These are phyloP conservation scores for Bradypodion ventrale DNA, from an alignment of 2,797 vertebrate genomes.

Conservation along the genomic window DNA sequence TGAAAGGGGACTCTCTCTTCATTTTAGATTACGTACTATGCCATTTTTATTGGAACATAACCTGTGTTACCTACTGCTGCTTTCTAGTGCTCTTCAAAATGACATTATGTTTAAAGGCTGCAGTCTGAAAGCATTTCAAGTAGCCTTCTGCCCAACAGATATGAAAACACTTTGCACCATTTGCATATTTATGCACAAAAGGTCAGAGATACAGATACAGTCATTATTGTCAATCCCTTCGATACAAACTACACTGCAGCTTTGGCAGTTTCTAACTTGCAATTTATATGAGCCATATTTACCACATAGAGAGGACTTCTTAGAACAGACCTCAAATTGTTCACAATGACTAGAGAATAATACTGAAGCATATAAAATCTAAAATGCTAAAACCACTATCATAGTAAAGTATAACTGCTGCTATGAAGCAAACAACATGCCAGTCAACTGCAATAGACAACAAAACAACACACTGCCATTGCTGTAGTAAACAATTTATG, in stretches of 20 bases:
- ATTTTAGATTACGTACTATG: neutral
- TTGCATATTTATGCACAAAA: too few species aligned
- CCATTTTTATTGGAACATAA: neutral
- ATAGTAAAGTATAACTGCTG: too few species aligned
- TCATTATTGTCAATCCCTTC: neutral
- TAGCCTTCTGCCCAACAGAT: neutral
- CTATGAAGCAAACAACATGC: neutral
- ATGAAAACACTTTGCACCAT: too few species aligned
- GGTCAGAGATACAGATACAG: neutral
- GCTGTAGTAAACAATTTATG: neutral
- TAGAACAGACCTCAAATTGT: neutral
- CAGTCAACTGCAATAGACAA: neutral
- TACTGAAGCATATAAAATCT: neutral
- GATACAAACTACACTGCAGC: neutral
- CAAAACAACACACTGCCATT: neutral
- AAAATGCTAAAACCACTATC: neutral
- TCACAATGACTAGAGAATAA: neutral
- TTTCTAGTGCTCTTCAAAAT: neutral
- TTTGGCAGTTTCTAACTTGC: neutral
- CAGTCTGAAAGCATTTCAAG: neutral
- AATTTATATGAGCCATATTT: neutral
- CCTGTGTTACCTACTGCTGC: neutral
- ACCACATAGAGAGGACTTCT: neutral
- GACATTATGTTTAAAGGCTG: neutral
- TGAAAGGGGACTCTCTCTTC: neutral